These are phyloP conservation scores for Bombus huntii DNA, from an alignment of 1,140 invertebrate species.

Conservation along the genomic window DNA sequence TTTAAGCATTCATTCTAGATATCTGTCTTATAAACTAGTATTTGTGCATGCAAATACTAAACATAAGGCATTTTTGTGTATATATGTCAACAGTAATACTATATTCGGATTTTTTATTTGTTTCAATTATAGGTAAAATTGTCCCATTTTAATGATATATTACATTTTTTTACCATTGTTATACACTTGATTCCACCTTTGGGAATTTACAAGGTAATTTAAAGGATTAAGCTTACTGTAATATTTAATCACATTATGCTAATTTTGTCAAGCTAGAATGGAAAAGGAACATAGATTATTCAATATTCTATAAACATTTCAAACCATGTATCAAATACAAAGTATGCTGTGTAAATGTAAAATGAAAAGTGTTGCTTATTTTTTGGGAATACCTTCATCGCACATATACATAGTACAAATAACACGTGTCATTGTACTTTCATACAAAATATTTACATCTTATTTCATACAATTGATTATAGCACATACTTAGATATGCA, in stretches of 20 bases:
- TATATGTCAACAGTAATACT: background rate
- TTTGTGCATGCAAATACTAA: background rate
- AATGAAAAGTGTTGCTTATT: constrained; percentile 48
- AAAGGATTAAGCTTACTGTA: constrained; percentile 39
- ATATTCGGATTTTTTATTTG: background rate
- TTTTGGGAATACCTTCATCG: background rate
- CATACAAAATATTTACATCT: constrained; percentile 50
- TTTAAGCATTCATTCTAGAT: constrained; percentile 1
- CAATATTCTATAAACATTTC: constrained; percentile 51
- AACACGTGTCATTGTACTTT: background rate
- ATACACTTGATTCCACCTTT: constrained; percentile 32
- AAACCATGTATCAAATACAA: constrained; percentile 74
- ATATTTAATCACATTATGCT: constrained; percentile 39
- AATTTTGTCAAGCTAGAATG: constrained; percentile 31
- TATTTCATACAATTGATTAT: constrained; percentile 42
- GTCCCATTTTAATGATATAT: background rate
- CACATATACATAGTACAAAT: background rate
- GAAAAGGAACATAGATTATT: constrained; percentile 45
- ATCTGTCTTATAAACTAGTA: constrained; percentile 10
- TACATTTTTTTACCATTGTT: constrained; percentile 18
- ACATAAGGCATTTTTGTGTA: constrained; percentile 13
- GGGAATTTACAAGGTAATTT: constrained; percentile 49
- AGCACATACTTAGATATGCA: constrained; percentile 19
- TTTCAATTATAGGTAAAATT: background rate
- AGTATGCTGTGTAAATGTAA: constrained; percentile 72